These are phyloP conservation scores for Planiliza haematocheilus DNA, from an alignment of 2,113 vertebrate species.

Conservation along the genomic window DNA sequence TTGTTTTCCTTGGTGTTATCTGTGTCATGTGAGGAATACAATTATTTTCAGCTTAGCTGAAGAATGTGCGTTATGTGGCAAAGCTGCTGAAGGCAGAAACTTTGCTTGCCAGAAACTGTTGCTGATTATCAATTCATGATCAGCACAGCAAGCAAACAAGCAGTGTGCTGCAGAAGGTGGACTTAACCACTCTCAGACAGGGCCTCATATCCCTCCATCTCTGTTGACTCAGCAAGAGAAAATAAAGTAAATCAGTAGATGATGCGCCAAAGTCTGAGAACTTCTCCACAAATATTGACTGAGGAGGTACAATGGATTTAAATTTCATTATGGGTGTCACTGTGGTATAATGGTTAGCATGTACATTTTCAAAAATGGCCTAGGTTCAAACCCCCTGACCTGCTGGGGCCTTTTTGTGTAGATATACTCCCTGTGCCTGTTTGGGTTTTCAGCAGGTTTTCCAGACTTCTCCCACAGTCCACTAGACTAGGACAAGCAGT, in stretches of 20 bases:
- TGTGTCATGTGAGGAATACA: neutral
- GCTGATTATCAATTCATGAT: neutral
- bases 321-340: too few species aligned
- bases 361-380: too few species aligned
- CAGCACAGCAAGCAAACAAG: neutral
- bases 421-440: too few species aligned
- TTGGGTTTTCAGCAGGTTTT: too few species aligned
- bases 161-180: neutral
- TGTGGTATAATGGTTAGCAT: too few species aligned
- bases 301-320: too few species aligned
- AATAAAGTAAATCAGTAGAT: neutral
- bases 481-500: too few species aligned
- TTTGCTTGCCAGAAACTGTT: neutral
- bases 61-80: neutral
- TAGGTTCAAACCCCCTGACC: too few species aligned
- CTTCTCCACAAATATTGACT: too few species aligned
- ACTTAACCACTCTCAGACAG: neutral
- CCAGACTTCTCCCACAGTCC: too few species aligned
- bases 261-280: constrained; percentile 1
- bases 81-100: neutral
- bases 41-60: neutral
- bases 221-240: constrained; percentile 1
- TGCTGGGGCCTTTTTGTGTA: too few species aligned
- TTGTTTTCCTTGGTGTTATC: neutral
- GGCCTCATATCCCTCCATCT: neutral